Evolutionary conservation across 1,140 invertebrate genomes (phyloP), one percentile per base, ranked within the genome.

Genomic region (Megalopta genalis): DNA sequence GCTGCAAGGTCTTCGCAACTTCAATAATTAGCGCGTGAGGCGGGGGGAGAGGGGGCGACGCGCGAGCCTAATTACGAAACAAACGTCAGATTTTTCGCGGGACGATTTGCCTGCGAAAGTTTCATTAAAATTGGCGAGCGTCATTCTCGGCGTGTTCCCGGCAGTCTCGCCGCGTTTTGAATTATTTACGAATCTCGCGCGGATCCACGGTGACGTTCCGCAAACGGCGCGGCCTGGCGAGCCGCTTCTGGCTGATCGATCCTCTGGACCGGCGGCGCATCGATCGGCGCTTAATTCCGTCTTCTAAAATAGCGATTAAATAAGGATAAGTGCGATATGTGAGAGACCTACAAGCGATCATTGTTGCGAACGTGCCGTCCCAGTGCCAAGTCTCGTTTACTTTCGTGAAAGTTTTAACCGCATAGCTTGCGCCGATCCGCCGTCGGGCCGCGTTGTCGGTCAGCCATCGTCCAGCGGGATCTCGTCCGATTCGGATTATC

Each of bases 261-360:
- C 76, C 7, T 23, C 18, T 8, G 68, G 68, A 65, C 67, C 27
- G 46, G 27, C 46, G 42, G n/a, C 27, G 12, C 39, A 78, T 64
- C 32, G 64, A 42, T 72, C 76, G 76, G 37, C 76, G 76, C 49
- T 60, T 78, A 64, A 78, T 72, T 78, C 76, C 76, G 76, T 78
- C 76, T 78, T 78, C 49, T 72, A 78, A 72, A 72, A 78, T 78
- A 78, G 68, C 64, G 68, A 78, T 78, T 78, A 72, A 78, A 72
- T 78, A 78, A 78, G 59, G 60, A 72, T 78, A 78, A 78, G 76
- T 54, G 62, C n/a, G n/a, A n/a, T n/a, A 78, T 39, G 21, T 57
- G 68, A 78, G 68, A 62, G 68, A 62, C 63, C 68, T 71, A 70
- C 74, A 77, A 46, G 66, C 66, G 62, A 77, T 75, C 39, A 65